Evolutionary conservation across 2,888 invertebrate species (phyloP).

Genomic region (Ashinkailepas kermadecensis): DNA sequence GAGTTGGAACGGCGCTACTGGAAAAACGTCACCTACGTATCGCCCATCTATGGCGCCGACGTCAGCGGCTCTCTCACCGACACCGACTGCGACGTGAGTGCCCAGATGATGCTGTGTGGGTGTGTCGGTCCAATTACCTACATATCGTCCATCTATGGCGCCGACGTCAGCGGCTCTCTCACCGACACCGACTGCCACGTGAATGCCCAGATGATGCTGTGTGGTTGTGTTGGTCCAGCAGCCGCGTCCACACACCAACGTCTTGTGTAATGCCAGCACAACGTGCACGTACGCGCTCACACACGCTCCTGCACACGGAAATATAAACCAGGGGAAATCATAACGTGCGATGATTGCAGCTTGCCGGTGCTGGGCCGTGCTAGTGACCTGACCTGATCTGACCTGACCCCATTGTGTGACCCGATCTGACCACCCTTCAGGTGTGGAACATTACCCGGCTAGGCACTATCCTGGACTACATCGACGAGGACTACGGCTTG

Average conservation of each 20-base stretch:
- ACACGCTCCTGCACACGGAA: too few species aligned
- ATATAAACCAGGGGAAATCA: too few species aligned
- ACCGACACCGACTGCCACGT: conserved; percentile 80
- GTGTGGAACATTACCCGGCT: conserved; percentile 91
- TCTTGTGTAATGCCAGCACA: not conserved
- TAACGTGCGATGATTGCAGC: too few species aligned
- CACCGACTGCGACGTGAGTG: conserved; percentile 62
- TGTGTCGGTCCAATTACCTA: conserved; percentile 51
- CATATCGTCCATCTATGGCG: conserved; percentile 94
- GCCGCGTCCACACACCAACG: not conserved
- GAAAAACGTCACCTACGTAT: conserved; percentile 93
- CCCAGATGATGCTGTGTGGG: too few species aligned
- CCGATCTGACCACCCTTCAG: conserved; percentile 37
- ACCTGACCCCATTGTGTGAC: too few species aligned
- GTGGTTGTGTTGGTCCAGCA: not conserved
- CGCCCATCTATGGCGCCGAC: conserved; percentile 98
- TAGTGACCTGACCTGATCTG: too few species aligned
- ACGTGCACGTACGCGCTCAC: too few species aligned
- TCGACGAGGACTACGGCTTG: conserved; percentile 89
- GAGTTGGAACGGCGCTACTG: conserved; percentile 93
- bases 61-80: conserved; percentile 94
- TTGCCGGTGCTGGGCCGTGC: too few species aligned
- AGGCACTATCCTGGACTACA: conserved; percentile 88
- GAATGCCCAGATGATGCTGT: conserved; percentile 35
- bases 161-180: conserved; percentile 92